Conservation (phyloP, 2,888 invertebrate genomes). For the Drosophila engyochracea region DNA sequence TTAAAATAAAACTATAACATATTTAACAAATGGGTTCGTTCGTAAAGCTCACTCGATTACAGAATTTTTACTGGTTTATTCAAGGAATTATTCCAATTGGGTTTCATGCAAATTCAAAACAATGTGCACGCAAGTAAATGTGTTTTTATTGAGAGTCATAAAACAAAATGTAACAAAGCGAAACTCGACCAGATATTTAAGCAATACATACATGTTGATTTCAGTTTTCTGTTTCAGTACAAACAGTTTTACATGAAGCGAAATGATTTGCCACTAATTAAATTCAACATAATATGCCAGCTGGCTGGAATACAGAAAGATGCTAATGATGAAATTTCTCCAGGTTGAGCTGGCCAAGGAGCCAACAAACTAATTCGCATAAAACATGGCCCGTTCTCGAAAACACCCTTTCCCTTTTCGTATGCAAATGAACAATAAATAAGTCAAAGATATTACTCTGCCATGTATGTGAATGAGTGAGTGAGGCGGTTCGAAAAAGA, state of each 20-base stretch:
- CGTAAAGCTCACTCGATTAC: no score
- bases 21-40: no score
- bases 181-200: background rate
- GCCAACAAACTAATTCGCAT: background rate
- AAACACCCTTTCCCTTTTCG: background rate
- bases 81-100: no score
- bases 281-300: background rate
- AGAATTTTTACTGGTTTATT: no score
- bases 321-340: background rate
- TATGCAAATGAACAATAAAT: slow-evolving; percentile 34
- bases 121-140: no score
- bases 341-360: background rate
- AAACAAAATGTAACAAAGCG: background rate
- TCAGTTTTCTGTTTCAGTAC: background rate
- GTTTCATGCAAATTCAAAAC: no score
- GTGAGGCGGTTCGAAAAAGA: background rate
- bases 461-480: slow-evolving; percentile 2
- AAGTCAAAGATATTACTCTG: slow-evolving; percentile 37
- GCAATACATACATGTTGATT: background rate
- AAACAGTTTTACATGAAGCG: background rate
- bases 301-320: background rate
- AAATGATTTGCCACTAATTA: background rate
- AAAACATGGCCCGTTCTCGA: background rate
- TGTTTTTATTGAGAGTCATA: no score
- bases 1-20: no score